These are phyloP conservation scores for Metalampra italica DNA, from an alignment of 2,888 invertebrate genomes.

Conservation along the genomic window DNA sequence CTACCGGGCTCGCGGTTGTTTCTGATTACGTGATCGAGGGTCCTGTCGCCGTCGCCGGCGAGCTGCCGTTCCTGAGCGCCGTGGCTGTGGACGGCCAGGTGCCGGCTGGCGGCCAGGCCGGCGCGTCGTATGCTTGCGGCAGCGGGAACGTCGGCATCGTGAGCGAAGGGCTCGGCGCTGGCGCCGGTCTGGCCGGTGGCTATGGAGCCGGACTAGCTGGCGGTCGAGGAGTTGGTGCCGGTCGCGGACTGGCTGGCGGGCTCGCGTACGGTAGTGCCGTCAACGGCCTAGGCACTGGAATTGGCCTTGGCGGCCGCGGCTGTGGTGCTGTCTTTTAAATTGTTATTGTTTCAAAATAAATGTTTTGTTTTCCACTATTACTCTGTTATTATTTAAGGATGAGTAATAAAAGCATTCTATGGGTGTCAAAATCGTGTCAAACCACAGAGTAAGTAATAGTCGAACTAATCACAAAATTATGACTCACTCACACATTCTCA, in stretches of 20 bases:
- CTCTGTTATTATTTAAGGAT: no score
- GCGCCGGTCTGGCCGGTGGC: constrained; percentile 3
- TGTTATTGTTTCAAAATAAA: no score
- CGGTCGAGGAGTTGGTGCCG: neutral
- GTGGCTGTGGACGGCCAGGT: constrained; percentile 34
- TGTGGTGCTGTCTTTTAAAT: no score
- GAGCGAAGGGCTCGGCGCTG: constrained; percentile 14
- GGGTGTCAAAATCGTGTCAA: no score
- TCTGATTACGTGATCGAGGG: constrained; percentile 43
- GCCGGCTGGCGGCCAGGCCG: constrained; percentile 32
- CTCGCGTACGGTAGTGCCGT: neutral
- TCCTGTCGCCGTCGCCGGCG: constrained; percentile 30
- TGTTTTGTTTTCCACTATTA: no score
- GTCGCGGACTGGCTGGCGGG: neutral
- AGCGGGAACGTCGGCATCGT: constrained; percentile 30
- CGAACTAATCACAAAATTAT: no score
- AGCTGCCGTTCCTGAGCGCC: constrained; percentile 37
- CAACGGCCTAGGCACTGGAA: neutral
- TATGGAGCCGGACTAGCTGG: neutral
- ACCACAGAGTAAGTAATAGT: no score
- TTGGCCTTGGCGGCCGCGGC: neutral
- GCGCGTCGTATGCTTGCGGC: constrained; percentile 34
- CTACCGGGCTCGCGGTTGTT: constrained; percentile 23
- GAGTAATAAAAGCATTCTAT: no score
- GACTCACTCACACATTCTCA: no score